A percentile compares a stretch with the other conserved stretches of the same genome.
Evolutionary conservation across 1,140 invertebrate species (phyloP).

Genomic region (Colletes gigas): DNA sequence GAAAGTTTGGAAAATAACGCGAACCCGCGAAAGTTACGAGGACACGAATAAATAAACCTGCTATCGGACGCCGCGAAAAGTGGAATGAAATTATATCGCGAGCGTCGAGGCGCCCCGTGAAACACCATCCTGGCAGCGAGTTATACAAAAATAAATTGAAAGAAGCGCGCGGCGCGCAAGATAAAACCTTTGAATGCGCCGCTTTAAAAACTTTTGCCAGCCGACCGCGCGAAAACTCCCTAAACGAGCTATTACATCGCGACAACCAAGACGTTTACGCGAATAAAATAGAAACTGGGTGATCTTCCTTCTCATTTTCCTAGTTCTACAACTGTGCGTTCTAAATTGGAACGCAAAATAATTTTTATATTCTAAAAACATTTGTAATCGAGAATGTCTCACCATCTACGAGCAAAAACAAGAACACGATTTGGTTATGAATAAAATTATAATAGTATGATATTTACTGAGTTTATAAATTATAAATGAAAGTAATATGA

Average conservation of each 20-base stretch:
- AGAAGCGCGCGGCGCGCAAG: background rate
- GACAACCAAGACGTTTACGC: background rate
- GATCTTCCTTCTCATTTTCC: background rate
- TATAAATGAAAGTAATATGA: too few species aligned
- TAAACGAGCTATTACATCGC: background rate
- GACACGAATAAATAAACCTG: background rate
- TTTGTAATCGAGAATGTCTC: too few species aligned
- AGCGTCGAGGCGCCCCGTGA: too few species aligned
- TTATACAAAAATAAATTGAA: slow-evolving; percentile 29
- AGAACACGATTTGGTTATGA: too few species aligned
- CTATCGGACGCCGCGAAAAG: background rate
- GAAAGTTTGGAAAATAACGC: background rate
- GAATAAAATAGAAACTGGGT: slow-evolving; percentile 10
- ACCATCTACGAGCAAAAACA: too few species aligned
- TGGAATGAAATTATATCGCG: background rate
- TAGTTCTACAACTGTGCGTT: too few species aligned
- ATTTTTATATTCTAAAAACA: too few species aligned
- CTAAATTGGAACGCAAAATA: too few species aligned
- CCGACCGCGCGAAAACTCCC: background rate
- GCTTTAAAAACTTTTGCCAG: slow-evolving; percentile 33
- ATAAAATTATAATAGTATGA: too few species aligned
- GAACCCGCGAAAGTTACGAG: background rate
- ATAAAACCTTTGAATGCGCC: slow-evolving; percentile 1
- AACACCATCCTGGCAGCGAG: too few species aligned
- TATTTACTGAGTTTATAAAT: too few species aligned